Percentiles rank a stretch among this genome's conserved stretches.
Conservation (phyloP, 2,113 vertebrate species). For the Cichladusa arquata region DNA sequence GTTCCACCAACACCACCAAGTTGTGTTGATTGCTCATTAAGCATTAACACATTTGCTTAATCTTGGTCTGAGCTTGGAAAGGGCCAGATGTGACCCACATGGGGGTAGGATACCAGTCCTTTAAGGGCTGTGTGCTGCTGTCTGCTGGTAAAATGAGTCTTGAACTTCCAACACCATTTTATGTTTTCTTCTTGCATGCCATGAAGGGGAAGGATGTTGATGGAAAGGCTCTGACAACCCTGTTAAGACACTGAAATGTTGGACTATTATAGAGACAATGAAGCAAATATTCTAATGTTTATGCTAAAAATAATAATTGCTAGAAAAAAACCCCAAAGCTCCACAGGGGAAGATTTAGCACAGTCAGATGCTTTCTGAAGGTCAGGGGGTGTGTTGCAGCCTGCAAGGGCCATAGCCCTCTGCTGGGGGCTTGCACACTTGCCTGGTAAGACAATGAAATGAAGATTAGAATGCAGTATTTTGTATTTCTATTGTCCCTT, state of each 20-base stretch:
- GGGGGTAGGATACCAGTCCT: not conserved
- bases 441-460: not conserved
- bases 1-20: not conserved
- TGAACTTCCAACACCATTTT: not conserved
- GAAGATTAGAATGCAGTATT: not conserved
- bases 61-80: not conserved
- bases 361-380: not conserved
- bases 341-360: not conserved
- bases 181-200: not conserved
- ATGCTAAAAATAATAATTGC: not conserved
- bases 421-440: not conserved
- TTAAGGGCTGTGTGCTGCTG: not conserved
- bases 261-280: not conserved
- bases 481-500: not conserved
- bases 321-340: not conserved
- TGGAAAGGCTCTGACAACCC: not conserved
- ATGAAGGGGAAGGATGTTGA: not conserved
- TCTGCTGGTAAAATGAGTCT: not conserved
- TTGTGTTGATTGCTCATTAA: not conserved
- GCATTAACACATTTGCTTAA: not conserved
- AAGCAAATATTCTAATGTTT: not conserved
- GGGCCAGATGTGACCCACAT: not conserved
- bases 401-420: not conserved
- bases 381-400: not conserved
- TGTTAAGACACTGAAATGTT: not conserved